These are phyloP conservation scores for Mesorhabditis spiculigera DNA, from an alignment of 2,888 invertebrate genomes.

Conservation along the genomic window DNA sequence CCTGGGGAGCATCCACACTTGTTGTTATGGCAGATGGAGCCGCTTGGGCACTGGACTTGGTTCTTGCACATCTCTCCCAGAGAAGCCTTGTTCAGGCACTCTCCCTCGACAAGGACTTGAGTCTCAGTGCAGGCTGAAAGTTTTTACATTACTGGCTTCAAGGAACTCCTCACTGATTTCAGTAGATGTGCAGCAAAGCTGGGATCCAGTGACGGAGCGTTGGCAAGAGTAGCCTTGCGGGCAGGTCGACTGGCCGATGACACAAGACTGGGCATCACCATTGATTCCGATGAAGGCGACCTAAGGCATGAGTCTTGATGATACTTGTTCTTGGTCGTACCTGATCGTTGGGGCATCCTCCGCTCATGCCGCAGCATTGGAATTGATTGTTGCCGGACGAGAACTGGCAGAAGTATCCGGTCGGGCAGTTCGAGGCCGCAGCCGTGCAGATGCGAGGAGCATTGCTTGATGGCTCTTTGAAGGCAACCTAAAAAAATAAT, in stretches of 20 bases:
- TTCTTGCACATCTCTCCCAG: constrained; percentile 46
- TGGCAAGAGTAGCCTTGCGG: constrained; percentile 56
- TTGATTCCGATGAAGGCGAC: constrained; percentile 57
- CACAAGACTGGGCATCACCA: constrained; percentile 55
- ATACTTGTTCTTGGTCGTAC: neutral
- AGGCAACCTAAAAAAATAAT: constrained; percentile 33
- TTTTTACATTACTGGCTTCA: too few relatives aligned
- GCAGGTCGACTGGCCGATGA: constrained; percentile 53
- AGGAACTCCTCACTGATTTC: constrained; percentile 21
- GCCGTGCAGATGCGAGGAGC: constrained; percentile 51
- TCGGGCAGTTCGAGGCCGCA: constrained; percentile 50
- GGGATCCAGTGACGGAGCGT: constrained; percentile 44
- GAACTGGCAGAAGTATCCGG: constrained; percentile 56
- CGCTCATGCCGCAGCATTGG: constrained; percentile 55
- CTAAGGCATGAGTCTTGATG: constrained; percentile 8
- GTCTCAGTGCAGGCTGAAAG: constrained; percentile 44
- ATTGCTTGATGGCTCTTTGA: constrained; percentile 41
- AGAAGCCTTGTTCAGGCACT: constrained; percentile 46
- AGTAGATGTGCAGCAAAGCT: constrained; percentile 55
- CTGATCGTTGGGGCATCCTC: constrained; percentile 55
- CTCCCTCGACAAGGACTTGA: constrained; percentile 52
- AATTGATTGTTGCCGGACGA: constrained; percentile 49
- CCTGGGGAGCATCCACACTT: constrained; percentile 50
- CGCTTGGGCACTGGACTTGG: constrained; percentile 50
- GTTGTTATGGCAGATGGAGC: constrained; percentile 42